These are phyloP conservation scores for Drosophila aff. DNA, from an alignment of 1,140 invertebrate species.

Conservation along the genomic window DNA sequence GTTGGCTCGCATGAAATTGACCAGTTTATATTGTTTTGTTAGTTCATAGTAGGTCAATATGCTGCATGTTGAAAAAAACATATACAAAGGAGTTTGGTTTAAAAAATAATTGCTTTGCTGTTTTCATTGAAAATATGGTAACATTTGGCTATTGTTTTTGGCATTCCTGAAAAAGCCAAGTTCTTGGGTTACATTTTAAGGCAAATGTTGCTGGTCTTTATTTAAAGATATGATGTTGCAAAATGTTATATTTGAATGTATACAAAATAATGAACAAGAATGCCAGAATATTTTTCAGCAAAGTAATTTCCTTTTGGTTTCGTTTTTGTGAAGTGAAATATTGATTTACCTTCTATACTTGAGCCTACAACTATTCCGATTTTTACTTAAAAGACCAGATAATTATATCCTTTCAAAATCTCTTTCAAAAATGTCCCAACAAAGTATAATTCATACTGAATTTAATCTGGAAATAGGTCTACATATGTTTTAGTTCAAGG, in stretches of 20 bases:
- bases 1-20: conserved; percentile 20
- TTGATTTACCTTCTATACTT: too few relatives aligned
- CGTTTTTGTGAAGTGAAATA: neutral
- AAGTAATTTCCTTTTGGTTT: neutral
- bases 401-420: neutral
- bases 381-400: too few relatives aligned
- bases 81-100: conserved; percentile 8
- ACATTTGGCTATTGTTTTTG: neutral
- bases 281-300: neutral
- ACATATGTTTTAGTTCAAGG: neutral
- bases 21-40: conserved; percentile 26
- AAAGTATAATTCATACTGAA: neutral
- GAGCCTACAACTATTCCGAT: too few relatives aligned
- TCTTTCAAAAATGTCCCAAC: neutral
- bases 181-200: neutral
- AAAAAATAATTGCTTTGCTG: conserved; percentile 19
- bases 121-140: conserved; percentile 2
- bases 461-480: neutral
- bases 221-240: neutral
- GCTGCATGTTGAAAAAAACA: conserved; percentile 12
- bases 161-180: neutral
- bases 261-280: neutral
- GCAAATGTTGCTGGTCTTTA: neutral
- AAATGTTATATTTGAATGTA: neutral
- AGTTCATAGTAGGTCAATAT: conserved; percentile 29